Evolutionary conservation across 2,888 invertebrate genomes (phyloP).

Genomic region (Synergus laeviventris): DNA sequence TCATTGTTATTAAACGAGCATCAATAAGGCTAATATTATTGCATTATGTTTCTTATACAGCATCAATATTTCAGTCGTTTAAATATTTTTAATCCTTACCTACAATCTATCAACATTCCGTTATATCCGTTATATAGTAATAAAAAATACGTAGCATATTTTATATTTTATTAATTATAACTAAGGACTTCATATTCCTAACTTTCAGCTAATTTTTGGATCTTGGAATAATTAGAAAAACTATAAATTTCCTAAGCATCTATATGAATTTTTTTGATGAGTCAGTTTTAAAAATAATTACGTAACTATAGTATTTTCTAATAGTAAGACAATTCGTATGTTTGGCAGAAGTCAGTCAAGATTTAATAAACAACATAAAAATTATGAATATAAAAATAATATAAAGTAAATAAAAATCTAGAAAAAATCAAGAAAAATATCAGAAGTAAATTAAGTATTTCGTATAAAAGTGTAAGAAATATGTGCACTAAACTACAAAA

Average conservation of each 20-base stretch:
- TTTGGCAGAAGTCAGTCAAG: neutral
- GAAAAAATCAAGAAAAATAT: neutral
- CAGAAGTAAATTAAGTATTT: neutral
- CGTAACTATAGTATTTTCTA: neutral
- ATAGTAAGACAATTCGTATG: neutral
- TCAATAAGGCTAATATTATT: neutral
- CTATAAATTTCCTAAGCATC: neutral
- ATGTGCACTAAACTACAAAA: neutral
- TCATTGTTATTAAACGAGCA: neutral
- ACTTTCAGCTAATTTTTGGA: neutral
- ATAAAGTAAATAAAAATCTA: neutral
- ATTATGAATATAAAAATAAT: neutral
- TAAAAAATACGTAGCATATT: neutral
- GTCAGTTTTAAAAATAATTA: neutral
- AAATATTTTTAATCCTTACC: neutral
- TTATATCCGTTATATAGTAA: too few species aligned
- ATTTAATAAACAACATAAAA: neutral
- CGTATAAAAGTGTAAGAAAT: neutral
- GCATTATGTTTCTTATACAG: neutral
- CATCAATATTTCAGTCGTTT: slow-evolving; percentile 4
- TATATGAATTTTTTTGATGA: neutral
- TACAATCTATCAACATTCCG: neutral
- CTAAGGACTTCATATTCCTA: neutral
- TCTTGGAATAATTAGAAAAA: neutral
- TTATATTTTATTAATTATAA: neutral